Evolutionary conservation across 2,113 vertebrate species (phyloP).

Genomic region (Edolisoma coerulescens): DNA sequence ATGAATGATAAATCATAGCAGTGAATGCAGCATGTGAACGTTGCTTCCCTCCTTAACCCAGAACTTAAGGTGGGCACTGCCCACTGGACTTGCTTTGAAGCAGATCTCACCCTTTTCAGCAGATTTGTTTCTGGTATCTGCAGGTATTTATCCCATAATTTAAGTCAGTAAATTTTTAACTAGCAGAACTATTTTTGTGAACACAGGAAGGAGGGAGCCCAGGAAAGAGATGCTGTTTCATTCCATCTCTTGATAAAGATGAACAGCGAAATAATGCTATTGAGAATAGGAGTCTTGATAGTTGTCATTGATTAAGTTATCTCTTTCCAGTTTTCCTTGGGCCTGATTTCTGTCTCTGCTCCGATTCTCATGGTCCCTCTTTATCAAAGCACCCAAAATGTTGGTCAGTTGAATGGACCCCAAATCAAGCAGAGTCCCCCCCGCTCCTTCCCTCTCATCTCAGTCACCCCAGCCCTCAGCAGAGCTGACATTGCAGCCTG

Average conservation of each 20-base stretch:
- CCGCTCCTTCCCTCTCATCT: background rate
- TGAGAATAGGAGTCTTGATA: background rate
- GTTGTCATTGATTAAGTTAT: background rate
- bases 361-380: background rate
- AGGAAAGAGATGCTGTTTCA: background rate
- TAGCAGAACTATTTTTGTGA: background rate
- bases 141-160: background rate
- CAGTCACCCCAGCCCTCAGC: background rate
- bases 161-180: background rate
- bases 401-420: background rate
- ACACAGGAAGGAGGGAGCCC: background rate
- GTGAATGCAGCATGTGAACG: background rate
- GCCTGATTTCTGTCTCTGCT: background rate
- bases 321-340: background rate
- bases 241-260: background rate
- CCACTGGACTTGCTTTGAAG: background rate
- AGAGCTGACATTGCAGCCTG: background rate
- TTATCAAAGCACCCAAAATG: background rate
- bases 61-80: background rate
- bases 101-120: background rate
- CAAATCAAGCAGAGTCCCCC: background rate
- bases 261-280: accelerated
- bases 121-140: background rate
- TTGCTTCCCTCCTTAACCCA: background rate
- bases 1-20: background rate